Percentiles rank a stretch among this genome's conserved stretches.
Evolutionary conservation across 30 jellyfish, hydroid and myxozoan species (phyloP).

Genomic region (Pelagia noctiluca): DNA sequence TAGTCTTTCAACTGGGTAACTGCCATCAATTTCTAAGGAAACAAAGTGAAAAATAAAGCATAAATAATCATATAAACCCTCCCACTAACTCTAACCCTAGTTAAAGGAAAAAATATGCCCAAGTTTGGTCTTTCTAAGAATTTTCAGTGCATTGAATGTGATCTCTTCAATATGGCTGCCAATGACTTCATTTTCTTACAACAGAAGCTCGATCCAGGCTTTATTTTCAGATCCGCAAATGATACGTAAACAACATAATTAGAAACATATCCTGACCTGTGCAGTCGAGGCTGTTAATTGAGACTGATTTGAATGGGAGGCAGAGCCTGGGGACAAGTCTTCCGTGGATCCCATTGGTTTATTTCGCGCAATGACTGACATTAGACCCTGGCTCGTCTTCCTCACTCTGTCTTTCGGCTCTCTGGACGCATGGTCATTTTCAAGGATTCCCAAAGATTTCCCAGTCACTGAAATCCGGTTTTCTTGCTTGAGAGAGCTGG

Average conservation of each 20-base stretch:
- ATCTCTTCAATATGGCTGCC: too few relatives aligned
- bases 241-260: too few relatives aligned
- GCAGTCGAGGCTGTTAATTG: conserved; percentile 36
- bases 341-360: conserved; percentile 83
- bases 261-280: conserved; percentile 38
- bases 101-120: too few relatives aligned
- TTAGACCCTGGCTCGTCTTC: conserved; percentile 70
- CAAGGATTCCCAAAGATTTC: conserved; percentile 30
- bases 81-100: too few relatives aligned
- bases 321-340: conserved; percentile 84
- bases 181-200: too few relatives aligned
- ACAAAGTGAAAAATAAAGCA: background rate
- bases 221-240: too few relatives aligned
- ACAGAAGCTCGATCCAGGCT: too few relatives aligned
- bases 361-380: conserved; percentile 74
- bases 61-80: background rate
- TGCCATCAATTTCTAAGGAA: conserved; percentile 52
- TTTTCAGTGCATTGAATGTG: too few relatives aligned
- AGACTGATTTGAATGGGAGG: conserved; percentile 63
- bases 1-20: conserved; percentile 59
- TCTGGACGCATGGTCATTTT: conserved; percentile 26
- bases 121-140: too few relatives aligned
- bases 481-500: conserved; percentile 59
- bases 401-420: conserved; percentile 70
- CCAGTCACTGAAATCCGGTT: conserved; percentile 44